A percentile compares a stretch with the other conserved stretches of the same genome.
These are phyloP conservation scores for Polymixis flavicincta DNA, from an alignment of 2,888 invertebrate genomes.

Conservation along the genomic window DNA sequence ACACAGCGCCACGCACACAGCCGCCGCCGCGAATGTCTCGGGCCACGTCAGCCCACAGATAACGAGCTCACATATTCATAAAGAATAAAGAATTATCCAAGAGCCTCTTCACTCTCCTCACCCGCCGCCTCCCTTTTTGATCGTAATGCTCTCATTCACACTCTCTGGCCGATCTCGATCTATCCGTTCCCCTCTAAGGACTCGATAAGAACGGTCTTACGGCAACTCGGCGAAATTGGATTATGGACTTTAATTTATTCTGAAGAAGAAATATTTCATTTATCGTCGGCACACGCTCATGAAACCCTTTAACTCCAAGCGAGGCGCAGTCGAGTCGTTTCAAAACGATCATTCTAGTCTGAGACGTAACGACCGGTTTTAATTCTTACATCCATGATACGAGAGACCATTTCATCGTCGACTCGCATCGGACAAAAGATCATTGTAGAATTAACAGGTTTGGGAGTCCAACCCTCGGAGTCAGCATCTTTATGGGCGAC, in stretches of 20 bases:
- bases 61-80: conserved; percentile 91
- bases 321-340: conserved; percentile 79
- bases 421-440: conserved; percentile 82
- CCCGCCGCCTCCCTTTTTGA: conserved; percentile 78
- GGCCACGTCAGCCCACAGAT: conserved; percentile 85
- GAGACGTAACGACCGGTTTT: conserved; percentile 87
- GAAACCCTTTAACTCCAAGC: conserved; percentile 87
- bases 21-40: conserved; percentile 78
- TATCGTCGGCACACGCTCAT: conserved; percentile 82
- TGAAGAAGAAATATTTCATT: conserved; percentile 89
- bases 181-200: conserved; percentile 88
- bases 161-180: conserved; percentile 88
- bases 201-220: conserved; percentile 81
- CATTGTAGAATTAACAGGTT: conserved; percentile 87
- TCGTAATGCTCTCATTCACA: conserved; percentile 90
- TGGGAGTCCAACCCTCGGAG: conserved; percentile 86
- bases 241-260: conserved; percentile 90
- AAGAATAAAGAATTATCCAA: conserved; percentile 90
- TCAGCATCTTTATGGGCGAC: conserved; percentile 91
- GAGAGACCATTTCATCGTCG: conserved; percentile 85
- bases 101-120: conserved; percentile 81
- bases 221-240: conserved; percentile 81
- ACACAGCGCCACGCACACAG: conserved; percentile 73
- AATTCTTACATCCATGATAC: conserved; percentile 88
- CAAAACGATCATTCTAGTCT: conserved; percentile 87